A percentile compares a stretch with the other conserved stretches of the same genome.
phyloP scores from a whole-genome alignment of 2,113 vertebrate genomes.

The Esox niger region DNA sequence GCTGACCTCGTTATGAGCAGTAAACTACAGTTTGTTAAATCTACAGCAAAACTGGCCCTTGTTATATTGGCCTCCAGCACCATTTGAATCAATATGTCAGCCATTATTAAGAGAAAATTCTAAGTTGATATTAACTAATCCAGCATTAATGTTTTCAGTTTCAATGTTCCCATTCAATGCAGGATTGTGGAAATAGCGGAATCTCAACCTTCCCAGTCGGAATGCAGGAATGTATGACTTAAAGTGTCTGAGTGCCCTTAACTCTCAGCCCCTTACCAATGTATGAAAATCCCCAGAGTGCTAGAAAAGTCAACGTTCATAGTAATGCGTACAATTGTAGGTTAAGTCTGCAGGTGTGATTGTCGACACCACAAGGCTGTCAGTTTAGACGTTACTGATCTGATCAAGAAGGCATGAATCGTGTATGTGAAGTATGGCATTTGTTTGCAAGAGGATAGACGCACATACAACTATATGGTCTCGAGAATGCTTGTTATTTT shows the following conservation, averaged over 20 bases:
- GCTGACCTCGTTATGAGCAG: background rate
- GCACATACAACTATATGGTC: too few relatives aligned
- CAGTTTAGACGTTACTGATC: background rate
- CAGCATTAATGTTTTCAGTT: background rate
- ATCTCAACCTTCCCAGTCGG: conserved; percentile 22
- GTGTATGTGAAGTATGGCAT: background rate
- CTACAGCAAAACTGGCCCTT: background rate
- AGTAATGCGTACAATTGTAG: conserved; percentile 9
- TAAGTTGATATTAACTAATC: conserved; percentile 15
- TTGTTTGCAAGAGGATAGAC: too few relatives aligned
- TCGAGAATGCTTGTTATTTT: background rate
- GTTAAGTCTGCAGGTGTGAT: conserved; percentile 13
- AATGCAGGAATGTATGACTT: conserved; percentile 43
- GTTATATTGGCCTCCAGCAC: background rate
- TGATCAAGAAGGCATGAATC: conserved; percentile 1
- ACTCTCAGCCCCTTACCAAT: conserved; percentile 27
- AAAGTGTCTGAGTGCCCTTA: conserved; percentile 64
- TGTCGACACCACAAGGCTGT: conserved; percentile 26
- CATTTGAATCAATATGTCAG: background rate
- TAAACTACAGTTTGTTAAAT: background rate
- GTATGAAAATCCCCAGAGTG: conserved; percentile 8
- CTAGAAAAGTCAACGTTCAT: conserved; percentile 16
- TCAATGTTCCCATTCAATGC: background rate
- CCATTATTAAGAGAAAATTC: background rate
- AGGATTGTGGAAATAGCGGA: background rate